Conservation (phyloP, 92 coral and sea anemone genomes). For the Siderastrea siderea region DNA sequence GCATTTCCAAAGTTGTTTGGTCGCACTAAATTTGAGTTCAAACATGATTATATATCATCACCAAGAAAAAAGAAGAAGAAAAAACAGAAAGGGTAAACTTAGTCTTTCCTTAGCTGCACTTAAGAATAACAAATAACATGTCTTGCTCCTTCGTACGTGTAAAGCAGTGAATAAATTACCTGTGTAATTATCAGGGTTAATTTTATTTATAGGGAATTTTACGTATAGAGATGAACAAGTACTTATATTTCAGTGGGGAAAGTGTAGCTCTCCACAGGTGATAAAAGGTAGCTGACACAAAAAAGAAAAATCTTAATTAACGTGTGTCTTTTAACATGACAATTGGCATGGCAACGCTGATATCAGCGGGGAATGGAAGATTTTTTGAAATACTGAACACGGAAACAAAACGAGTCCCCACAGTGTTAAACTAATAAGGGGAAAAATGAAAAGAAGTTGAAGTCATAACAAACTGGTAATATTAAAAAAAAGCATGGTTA, state of each 20-base stretch:
- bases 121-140: too few relatives aligned
- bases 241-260: neutral
- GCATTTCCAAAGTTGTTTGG: neutral
- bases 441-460: neutral
- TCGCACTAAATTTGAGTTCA: neutral
- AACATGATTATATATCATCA: neutral
- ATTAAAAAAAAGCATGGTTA: too few relatives aligned
- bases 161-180: too few relatives aligned
- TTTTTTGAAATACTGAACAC: neutral
- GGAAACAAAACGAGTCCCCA: conserved; percentile 12
- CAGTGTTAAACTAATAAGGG: neutral
- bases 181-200: too few relatives aligned
- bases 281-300: neutral
- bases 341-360: conserved; percentile 5
- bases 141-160: neutral
- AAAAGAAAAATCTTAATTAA: neutral
- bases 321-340: neutral
- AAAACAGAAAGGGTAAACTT: neutral
- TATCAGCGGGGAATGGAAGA: conserved; percentile 20
- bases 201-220: too few relatives aligned
- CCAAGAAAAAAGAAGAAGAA: too few relatives aligned
- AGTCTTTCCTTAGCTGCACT: neutral
- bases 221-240: too few relatives aligned
- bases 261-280: neutral
- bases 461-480: neutral